Conservation (phyloP, 2,113 vertebrate species). For the Origma solitaria region DNA sequence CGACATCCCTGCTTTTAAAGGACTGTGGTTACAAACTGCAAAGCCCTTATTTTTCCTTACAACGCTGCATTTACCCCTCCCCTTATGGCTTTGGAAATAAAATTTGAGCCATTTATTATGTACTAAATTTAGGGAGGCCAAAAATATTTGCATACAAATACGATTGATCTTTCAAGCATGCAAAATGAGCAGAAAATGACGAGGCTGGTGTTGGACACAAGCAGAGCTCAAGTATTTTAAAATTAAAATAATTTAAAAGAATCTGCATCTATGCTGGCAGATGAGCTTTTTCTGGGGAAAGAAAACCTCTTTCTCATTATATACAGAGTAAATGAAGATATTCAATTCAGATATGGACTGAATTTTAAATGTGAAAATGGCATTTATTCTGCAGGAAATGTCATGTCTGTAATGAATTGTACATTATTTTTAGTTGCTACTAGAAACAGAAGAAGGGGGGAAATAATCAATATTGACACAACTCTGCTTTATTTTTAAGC, state of each 20-base stretch:
- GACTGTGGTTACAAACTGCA: neutral
- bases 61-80: neutral
- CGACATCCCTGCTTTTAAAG: neutral
- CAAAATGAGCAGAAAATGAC: neutral
- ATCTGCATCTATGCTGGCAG: neutral
- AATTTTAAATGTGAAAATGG: neutral
- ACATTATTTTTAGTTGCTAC: constrained; percentile 40
- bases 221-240: neutral
- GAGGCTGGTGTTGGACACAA: neutral
- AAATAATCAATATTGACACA: constrained; percentile 2
- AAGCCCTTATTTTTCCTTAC: neutral
- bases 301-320: neutral
- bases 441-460: neutral
- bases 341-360: neutral
- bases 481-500: constrained; percentile 15
- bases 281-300: neutral
- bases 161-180: neutral
- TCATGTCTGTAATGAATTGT: neutral
- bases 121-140: neutral
- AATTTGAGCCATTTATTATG: neutral
- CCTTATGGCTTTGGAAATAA: neutral
- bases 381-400: neutral
- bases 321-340: neutral
- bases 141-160: constrained; percentile 44
- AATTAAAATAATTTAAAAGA: neutral